phyloP scores from a whole-genome alignment of 1,140 invertebrate species.

The Choristoneura fumiferana region DNA sequence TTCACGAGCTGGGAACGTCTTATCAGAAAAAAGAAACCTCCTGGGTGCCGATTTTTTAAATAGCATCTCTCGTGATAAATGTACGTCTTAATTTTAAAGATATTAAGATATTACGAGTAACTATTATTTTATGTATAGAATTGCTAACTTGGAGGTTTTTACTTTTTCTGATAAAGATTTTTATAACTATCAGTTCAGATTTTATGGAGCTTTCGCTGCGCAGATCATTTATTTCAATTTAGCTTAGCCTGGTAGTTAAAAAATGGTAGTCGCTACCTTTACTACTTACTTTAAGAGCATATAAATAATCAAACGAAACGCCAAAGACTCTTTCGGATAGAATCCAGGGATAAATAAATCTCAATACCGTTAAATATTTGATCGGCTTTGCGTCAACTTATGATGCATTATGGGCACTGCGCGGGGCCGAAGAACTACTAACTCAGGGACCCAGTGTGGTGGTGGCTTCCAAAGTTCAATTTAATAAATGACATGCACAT shows the following conservation, averaged over 20 bases:
- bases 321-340: slow-evolving; percentile 27
- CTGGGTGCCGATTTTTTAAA: too few species aligned
- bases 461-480: slow-evolving; percentile 1
- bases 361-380: slow-evolving; percentile 66
- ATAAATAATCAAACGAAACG: slow-evolving; percentile 53
- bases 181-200: too few species aligned
- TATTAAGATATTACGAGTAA: too few species aligned
- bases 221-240: background rate
- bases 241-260: slow-evolving; percentile 33
- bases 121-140: too few species aligned
- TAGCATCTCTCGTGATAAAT: too few species aligned
- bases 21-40: too few species aligned
- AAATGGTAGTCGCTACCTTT: slow-evolving; percentile 38
- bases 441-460: background rate
- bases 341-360: slow-evolving; percentile 39
- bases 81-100: too few species aligned
- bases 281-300: slow-evolving; percentile 55
- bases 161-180: too few species aligned
- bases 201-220: too few species aligned
- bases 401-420: slow-evolving; percentile 50
- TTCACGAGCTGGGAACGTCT: too few species aligned
- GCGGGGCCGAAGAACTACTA: background rate
- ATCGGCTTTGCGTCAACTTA: slow-evolving; percentile 67
- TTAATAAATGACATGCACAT: background rate
- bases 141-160: too few species aligned